Percentiles rank a stretch among this genome's conserved stretches.
Evolutionary conservation across 1,140 invertebrate genomes (phyloP).

Genomic region (Drosophila triauraria): DNA sequence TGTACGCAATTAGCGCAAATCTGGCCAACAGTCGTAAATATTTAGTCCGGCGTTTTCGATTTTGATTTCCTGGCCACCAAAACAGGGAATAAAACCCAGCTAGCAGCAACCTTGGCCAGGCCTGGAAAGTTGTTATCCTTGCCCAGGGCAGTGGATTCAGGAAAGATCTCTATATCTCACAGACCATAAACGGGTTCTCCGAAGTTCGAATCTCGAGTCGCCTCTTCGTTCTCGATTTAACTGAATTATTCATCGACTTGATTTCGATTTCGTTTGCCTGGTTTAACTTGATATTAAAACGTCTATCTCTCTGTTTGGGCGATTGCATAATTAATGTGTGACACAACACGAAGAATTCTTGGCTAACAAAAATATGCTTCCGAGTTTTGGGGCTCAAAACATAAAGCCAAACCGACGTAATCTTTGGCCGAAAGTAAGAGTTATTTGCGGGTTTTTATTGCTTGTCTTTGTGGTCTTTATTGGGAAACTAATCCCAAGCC

Average conservation of each 20-base stretch:
- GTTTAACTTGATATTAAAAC: slow-evolving; percentile 47
- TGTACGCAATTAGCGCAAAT: slow-evolving; percentile 56
- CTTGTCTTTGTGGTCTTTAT: neutral
- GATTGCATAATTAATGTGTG: slow-evolving; percentile 51
- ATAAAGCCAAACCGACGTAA: neutral
- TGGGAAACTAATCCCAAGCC: neutral
- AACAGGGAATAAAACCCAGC: neutral
- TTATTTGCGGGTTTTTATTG: neutral
- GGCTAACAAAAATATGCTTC: slow-evolving; percentile 3
- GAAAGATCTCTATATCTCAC: slow-evolving; percentile 11
- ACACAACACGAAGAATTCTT: slow-evolving; percentile 25
- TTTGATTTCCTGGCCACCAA: slow-evolving; percentile 34
- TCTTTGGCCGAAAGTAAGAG: slow-evolving; percentile 20
- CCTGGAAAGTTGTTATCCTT: slow-evolving; percentile 43
- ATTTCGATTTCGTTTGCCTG: slow-evolving; percentile 43
- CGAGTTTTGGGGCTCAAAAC: neutral
- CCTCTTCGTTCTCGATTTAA: slow-evolving; percentile 29
- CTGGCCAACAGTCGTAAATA: slow-evolving; percentile 42
- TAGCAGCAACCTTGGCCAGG: slow-evolving; percentile 31
- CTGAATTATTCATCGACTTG: slow-evolving; percentile 42
- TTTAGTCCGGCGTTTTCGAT: slow-evolving; percentile 11
- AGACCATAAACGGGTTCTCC: slow-evolving; percentile 27
- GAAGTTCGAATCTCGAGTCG: neutral
- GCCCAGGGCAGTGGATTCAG: slow-evolving; percentile 14
- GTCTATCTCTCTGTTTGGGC: slow-evolving; percentile 7